Evolutionary conservation across 2,797 vertebrate species (phyloP).

Genomic region (Acestrorhynchus altus): DNA sequence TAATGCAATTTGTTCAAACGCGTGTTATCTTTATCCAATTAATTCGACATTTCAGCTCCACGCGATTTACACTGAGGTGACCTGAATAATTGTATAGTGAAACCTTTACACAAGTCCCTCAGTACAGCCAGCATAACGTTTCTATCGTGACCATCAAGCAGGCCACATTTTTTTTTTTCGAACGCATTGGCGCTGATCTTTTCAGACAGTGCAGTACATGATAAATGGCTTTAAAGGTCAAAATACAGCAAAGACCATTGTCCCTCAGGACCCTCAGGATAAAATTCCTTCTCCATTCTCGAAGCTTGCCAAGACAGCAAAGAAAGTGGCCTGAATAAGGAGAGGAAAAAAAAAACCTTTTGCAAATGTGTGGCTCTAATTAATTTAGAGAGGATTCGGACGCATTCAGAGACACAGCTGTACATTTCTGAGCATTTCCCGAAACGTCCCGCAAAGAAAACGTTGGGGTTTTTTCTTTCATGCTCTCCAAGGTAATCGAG

Average conservation of each 20-base stretch:
- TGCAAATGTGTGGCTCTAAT: constrained; percentile 26
- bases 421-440: constrained; percentile 10
- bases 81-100: constrained; percentile 20
- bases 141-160: constrained; percentile 15
- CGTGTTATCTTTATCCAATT: constrained; percentile 35
- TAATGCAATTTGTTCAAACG: constrained; percentile 41
- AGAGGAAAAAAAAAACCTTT: neutral
- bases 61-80: constrained; percentile 9
- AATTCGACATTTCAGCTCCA: constrained; percentile 13
- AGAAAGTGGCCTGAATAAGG: neutral
- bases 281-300: neutral
- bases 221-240: constrained; percentile 25
- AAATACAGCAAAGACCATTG: neutral
- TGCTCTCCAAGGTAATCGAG: constrained; percentile 54
- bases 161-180: neutral
- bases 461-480: neutral
- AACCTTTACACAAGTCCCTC: constrained; percentile 18
- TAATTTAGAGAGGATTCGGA: constrained; percentile 37
- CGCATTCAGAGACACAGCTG: neutral
- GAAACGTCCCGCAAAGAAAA: constrained; percentile 9
- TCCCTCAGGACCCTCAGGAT: neutral
- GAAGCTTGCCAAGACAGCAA: neutral
- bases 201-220: neutral
- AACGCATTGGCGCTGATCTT: constrained; percentile 14
- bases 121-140: neutral